Evolutionary conservation across 1,140 invertebrate genomes (phyloP), one percentile per base, ranked within the genome.

Genomic region (Macrosteles quadrilineatus): DNA sequence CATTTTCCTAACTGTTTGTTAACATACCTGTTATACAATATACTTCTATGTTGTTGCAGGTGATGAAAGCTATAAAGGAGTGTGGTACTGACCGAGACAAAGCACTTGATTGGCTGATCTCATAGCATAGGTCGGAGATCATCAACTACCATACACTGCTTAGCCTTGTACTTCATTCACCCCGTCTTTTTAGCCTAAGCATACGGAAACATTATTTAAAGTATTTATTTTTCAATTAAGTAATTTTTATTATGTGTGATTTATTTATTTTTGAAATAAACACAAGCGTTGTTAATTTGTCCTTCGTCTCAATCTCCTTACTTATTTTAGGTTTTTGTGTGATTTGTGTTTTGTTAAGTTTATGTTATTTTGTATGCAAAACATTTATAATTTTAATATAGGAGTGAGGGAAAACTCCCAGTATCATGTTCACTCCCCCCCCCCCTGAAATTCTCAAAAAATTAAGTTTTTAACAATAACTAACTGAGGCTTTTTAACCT

Each of bases 71-170:
- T 32, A 82, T 96, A 25, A 78, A 90, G 11, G 87, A 89, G 76
- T 88, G 88, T 77, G 85, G 93, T 78, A 90, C 92, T 77, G 91
- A 95, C 82, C 86, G 89, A 75, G 93, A 96, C 76, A 93, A 91
- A 82, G 93, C 93, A 31, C 82, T 96, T 74, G 93, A 96, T 81
- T 87, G 88, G 78, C 82, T 95, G 69, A 89, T 93, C 75, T 87
- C 88, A 76, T 93, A 89, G 63, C 63, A 45, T 85, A 21, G 55
- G 55, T 50, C 17, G 3, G 4, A 4, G 21, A 11, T 50, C n/a
- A 4, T 9, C 47, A 19, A 23, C 21, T 50, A 19, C 47, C 6
- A n/a, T 19, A n/a, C 17, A 19, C 47, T n/a, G 47, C 47, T 50
- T 19, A 50, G 17, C 21, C 47, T 23, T 19, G 17, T 23, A 19